Conservation (phyloP, 2,888 invertebrate genomes). For the Pyralis farinalis region DNA sequence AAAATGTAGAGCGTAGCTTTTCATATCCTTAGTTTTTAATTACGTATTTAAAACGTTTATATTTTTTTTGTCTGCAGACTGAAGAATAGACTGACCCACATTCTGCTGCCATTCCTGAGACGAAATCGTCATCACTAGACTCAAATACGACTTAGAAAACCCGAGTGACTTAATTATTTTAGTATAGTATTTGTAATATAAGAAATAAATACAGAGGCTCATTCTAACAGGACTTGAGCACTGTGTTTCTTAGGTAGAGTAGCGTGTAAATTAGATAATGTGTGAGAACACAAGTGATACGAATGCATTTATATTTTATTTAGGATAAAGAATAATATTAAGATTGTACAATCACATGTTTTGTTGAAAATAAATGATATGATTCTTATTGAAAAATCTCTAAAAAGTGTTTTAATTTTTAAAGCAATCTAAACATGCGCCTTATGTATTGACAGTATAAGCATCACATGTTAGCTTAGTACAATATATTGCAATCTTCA, state of each 20-base stretch:
- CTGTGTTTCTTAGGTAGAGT: background rate
- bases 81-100: slow-evolving; percentile 71
- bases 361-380: slow-evolving; percentile 71
- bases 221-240: slow-evolving; percentile 1
- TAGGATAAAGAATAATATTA: slow-evolving; percentile 33
- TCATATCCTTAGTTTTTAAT: background rate
- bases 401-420: slow-evolving; percentile 25
- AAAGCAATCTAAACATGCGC: too few relatives aligned
- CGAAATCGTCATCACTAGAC: slow-evolving; percentile 58
- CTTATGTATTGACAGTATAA: too few relatives aligned
- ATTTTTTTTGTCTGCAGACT: slow-evolving; percentile 59
- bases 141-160: background rate
- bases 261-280: background rate
- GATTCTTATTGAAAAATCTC: slow-evolving; percentile 77
- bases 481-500: too few relatives aligned
- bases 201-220: background rate
- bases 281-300: slow-evolving; percentile 33
- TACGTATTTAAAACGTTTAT: background rate
- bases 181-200: background rate
- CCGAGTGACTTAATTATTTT: background rate
- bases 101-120: slow-evolving; percentile 75
- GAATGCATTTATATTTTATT: slow-evolving; percentile 62
- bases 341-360: slow-evolving; percentile 53
- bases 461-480: too few relatives aligned
- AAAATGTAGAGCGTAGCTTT: background rate